Conservation (phyloP, 1,140 invertebrate species). For the Physella acuta region DNA sequence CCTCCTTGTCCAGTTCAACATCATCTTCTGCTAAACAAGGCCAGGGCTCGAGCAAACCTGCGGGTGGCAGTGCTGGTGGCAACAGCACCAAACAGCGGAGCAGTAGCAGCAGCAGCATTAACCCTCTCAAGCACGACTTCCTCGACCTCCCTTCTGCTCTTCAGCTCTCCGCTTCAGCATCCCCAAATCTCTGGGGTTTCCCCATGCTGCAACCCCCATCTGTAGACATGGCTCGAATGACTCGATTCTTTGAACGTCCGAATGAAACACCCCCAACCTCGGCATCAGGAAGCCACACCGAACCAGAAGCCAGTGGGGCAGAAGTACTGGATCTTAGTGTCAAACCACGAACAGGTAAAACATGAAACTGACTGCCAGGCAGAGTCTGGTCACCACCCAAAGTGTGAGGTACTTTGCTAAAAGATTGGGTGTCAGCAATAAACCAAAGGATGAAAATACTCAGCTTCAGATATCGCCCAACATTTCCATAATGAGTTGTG, state of each 20-base stretch:
- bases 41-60: not conserved
- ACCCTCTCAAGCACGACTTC: conserved; percentile 10
- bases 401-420: no score
- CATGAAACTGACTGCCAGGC: conserved; percentile 4
- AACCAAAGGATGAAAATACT: not conserved
- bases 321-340: conserved; percentile 26
- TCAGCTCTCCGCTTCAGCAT: conserved; percentile 12
- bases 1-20: not conserved
- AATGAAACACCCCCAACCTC: conserved; percentile 13
- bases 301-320: conserved; percentile 17
- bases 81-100: not conserved
- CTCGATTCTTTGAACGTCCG: conserved; percentile 23
- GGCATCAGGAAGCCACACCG: not conserved
- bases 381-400: no score
- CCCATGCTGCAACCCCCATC: conserved; percentile 10
- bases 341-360: conserved; percentile 21
- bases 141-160: conserved; percentile 14
- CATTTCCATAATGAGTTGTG: conserved; percentile 1
- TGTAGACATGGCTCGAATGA: conserved; percentile 23
- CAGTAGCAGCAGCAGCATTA: conserved; percentile 5
- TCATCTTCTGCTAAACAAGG: conserved; percentile 1
- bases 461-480: not conserved
- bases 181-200: conserved; percentile 17
- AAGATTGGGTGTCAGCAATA: not conserved
- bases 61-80: not conserved